These are phyloP conservation scores for Equus quagga DNA, from an alignment of 2,113 vertebrate species.

Conservation along the genomic window DNA sequence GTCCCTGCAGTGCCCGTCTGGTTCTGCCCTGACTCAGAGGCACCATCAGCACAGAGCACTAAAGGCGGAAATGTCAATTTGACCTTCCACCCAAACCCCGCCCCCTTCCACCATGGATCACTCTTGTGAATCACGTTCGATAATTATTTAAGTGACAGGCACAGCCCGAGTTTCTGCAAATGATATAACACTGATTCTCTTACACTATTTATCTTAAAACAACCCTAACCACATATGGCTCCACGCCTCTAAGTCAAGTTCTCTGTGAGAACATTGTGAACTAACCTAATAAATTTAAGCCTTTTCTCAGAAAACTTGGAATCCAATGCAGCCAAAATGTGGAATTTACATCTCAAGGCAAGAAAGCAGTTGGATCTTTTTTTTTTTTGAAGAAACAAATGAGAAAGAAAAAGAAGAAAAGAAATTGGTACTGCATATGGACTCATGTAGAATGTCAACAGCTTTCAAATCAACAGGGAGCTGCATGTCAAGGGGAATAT, in stretches of 20 bases:
- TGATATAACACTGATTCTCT: not conserved
- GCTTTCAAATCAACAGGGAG: constrained; percentile 35
- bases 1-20: rapidly evolving
- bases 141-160: constrained; percentile 31
- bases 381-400: constrained; percentile 27
- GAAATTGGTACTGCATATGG: not conserved
- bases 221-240: not conserved
- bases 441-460: not conserved
- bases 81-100: not conserved
- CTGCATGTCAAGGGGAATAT: not conserved
- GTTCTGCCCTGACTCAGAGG: not conserved
- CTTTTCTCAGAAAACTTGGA: constrained; percentile 56
- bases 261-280: constrained; percentile 51
- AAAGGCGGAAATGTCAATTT: rapidly evolving
- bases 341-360: constrained; percentile 48
- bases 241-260: constrained; percentile 31
- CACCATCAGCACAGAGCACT: rapidly evolving
- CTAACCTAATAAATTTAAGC: constrained; percentile 39
- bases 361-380: not conserved
- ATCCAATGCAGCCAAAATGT: not conserved
- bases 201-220: constrained; percentile 48
- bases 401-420: constrained; percentile 28
- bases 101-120: not conserved
- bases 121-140: not conserved
- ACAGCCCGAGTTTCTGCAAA: constrained; percentile 1